These are phyloP conservation scores for Drosophila phalerata DNA, from an alignment of 2,888 invertebrate species.

Conservation along the genomic window DNA sequence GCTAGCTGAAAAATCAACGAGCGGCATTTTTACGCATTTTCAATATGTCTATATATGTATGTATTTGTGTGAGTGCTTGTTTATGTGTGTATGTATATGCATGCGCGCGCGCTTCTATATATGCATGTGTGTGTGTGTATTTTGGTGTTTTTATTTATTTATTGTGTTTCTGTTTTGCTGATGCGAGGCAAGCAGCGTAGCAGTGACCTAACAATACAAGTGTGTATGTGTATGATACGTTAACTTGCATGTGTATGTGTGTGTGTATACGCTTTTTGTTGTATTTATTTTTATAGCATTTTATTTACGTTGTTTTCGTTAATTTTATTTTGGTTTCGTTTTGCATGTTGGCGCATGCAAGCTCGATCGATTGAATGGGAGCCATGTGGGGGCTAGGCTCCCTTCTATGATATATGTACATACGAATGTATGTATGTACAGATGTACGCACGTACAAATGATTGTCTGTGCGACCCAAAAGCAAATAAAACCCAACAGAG, in stretches of 20 bases:
- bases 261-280: slow-evolving; percentile 51
- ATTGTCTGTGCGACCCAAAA: slow-evolving; percentile 27
- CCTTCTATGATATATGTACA: slow-evolving; percentile 18
- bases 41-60: slow-evolving; percentile 62
- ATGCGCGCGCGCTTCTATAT: slow-evolving; percentile 37
- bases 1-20: slow-evolving; percentile 80
- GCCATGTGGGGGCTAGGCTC: slow-evolving; percentile 56
- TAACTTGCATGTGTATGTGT: slow-evolving; percentile 25
- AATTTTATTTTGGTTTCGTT: slow-evolving; percentile 77
- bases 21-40: slow-evolving; percentile 82
- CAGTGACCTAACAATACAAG: slow-evolving; percentile 64
- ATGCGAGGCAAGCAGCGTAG: slow-evolving; percentile 58
- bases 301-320: slow-evolving; percentile 72
- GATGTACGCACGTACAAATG: slow-evolving; percentile 8
- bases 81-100: slow-evolving; percentile 39
- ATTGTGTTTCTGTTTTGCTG: slow-evolving; percentile 80
- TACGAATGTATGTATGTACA: slow-evolving; percentile 15
- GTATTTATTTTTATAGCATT: slow-evolving; percentile 74
- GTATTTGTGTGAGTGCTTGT: slow-evolving; percentile 35
- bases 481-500: slow-evolving; percentile 35
- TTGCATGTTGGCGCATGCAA: slow-evolving; percentile 75
- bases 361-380: slow-evolving; percentile 71
- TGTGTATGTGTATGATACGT: slow-evolving; percentile 28
- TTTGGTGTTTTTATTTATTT: slow-evolving; percentile 79
- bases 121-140: slow-evolving; percentile 55